Conservation (phyloP, 2,888 invertebrate species). For the Bugulina stolonifera region DNA sequence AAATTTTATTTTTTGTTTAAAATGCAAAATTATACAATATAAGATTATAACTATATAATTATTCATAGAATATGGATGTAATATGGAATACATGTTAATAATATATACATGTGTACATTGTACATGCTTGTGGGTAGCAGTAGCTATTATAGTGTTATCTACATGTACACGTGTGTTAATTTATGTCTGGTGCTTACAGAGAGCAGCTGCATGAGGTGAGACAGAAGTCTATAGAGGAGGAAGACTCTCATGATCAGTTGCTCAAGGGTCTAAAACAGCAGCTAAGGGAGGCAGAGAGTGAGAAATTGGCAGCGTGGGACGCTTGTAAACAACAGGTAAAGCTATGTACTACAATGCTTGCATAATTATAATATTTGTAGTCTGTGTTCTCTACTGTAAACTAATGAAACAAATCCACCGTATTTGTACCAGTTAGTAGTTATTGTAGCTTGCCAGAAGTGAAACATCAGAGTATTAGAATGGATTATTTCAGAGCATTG, state of each 20-base stretch:
- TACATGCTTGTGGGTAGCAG: neutral
- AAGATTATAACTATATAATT: no score
- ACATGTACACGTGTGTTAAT: no score
- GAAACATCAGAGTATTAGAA: no score
- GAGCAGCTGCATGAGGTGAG: constrained; percentile 5
- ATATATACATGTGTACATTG: neutral
- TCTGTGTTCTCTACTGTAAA: neutral
- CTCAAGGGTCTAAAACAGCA: constrained; percentile 8
- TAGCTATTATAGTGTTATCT: neutral
- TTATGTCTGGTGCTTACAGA: neutral
- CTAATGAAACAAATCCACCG: neutral
- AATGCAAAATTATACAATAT: no score
- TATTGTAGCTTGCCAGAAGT: neutral
- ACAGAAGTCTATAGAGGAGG: constrained; percentile 6
- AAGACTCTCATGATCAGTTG: constrained; percentile 14
- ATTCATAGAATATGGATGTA: neutral
- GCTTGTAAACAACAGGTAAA: constrained; percentile 16
- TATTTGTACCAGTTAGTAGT: neutral
- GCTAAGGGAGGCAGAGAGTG: constrained; percentile 8
- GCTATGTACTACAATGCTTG: neutral
- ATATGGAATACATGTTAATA: neutral
- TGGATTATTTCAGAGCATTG: no score
- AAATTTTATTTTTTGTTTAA: no score
- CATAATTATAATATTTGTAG: neutral
- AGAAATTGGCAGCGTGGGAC: constrained; percentile 15